phyloP scores from a whole-genome alignment of 2,113 vertebrate genomes.

The Pardalotus punctatus region DNA sequence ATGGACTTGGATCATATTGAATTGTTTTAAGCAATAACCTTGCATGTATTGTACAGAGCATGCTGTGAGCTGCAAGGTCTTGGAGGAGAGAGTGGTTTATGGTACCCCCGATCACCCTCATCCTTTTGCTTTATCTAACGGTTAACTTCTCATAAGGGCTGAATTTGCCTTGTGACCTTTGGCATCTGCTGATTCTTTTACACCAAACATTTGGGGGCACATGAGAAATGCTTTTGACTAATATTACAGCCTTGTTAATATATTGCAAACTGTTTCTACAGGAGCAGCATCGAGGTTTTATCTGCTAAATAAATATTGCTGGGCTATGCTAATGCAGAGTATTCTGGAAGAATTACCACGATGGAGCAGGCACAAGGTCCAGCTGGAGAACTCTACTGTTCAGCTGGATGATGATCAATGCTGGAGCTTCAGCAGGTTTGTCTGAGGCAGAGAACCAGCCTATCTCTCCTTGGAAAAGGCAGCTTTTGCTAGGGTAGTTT shows the following conservation, averaged over 20 bases:
- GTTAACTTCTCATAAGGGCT: neutral
- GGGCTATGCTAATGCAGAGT: neutral
- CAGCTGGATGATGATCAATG: neutral
- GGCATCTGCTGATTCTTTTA: neutral
- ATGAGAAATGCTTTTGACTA: neutral
- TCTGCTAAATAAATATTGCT: slow-evolving; percentile 18
- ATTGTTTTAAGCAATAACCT: neutral
- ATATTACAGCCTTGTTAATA: neutral
- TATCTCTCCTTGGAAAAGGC: neutral
- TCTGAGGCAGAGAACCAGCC: neutral
- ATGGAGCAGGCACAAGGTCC: neutral
- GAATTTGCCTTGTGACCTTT: neutral
- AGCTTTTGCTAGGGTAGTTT: neutral
- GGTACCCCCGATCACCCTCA: neutral
- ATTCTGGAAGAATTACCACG: neutral
- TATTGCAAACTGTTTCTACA: neutral
- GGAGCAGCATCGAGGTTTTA: neutral
- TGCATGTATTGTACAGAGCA: neutral
- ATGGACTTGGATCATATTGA: neutral
- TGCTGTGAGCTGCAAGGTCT: neutral
- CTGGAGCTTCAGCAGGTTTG: neutral
- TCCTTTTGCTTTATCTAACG: neutral
- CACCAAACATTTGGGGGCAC: neutral
- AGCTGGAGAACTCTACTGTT: neutral
- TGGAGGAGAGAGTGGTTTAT: neutral